Evolutionary conservation across 2,113 vertebrate genomes (phyloP), one percentile per base, ranked within the genome.

Genomic region (Sturnira hondurensis): DNA sequence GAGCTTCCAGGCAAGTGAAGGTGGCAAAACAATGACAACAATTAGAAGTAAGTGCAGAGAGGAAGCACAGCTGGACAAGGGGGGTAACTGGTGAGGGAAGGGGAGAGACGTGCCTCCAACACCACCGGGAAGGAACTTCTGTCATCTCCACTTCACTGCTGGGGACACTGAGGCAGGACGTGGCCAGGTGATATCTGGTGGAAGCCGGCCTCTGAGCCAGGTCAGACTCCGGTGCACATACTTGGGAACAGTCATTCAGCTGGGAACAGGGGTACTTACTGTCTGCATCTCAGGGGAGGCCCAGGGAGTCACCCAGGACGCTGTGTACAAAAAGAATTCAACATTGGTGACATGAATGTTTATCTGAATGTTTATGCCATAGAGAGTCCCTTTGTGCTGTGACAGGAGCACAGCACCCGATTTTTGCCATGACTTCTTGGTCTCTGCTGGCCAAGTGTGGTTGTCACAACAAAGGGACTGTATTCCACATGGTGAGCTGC

Each of bases 361-460:
- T 68, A 70, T 91, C 84, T 50, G 26, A 54, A 45, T 73, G 88
- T 82, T 80, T 82, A 41, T 26, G 26, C 56, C 58, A 2, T 81
- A 31, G 38, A 31, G 38, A 43, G 54, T 31, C 11, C 41, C 65
- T 91, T 43, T 77, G 78, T 2, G 2, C 10, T 67, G 3, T 7
- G 3, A 26, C 14, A 4, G 36, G 22, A 89, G 20, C 20, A 3
- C 36, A 33, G 45, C 31, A 11, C 28, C n/a, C 26, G 26, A 41
- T 70, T 43, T 28, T 68, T 33, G 28, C 67, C 4, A 2, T 36
- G 77, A 52, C 22, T 36, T 67, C 89, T 47, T 61, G 58, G 56
- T 65, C 73, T 67, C 45, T 17, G 0, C 65, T 26, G 20, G n/a
- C 20, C 54, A 38, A 36, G n/a, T 2, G 22, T 5, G 6, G 26